Conservation (phyloP, 1,140 invertebrate genomes). For the Wiebesia pumilae region DNA sequence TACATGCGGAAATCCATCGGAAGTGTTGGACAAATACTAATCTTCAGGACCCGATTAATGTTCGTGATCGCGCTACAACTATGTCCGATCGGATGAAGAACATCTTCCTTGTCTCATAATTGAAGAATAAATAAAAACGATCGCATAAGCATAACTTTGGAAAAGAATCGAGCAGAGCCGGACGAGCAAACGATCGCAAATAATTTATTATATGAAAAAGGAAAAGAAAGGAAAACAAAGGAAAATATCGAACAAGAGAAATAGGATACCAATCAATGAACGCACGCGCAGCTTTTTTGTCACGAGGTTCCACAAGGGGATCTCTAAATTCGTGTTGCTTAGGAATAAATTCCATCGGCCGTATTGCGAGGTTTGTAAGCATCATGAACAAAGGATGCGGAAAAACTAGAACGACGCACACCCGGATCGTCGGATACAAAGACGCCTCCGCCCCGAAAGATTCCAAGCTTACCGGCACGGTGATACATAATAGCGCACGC, state of each 20-base stretch:
- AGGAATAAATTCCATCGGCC: constrained; percentile 33
- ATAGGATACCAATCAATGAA: constrained; percentile 1
- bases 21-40: too few relatives aligned
- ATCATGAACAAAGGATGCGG: constrained; percentile 37
- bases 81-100: too few relatives aligned
- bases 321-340: not conserved
- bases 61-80: too few relatives aligned
- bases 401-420: constrained; percentile 22
- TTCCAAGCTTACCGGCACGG: too few relatives aligned
- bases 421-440: too few relatives aligned
- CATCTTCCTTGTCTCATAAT: too few relatives aligned
- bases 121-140: too few relatives aligned
- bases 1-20: too few relatives aligned
- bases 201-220: not conserved
- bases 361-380: not conserved
- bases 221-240: not conserved
- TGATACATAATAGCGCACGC: constrained; percentile 4
- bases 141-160: not conserved
- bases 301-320: not conserved
- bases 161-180: not conserved
- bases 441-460: too few relatives aligned
- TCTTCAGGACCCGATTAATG: too few relatives aligned
- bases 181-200: not conserved
- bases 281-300: not conserved
- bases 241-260: not conserved